Conservation (phyloP, 2,113 vertebrate species). For the Baryphthengus martii region DNA sequence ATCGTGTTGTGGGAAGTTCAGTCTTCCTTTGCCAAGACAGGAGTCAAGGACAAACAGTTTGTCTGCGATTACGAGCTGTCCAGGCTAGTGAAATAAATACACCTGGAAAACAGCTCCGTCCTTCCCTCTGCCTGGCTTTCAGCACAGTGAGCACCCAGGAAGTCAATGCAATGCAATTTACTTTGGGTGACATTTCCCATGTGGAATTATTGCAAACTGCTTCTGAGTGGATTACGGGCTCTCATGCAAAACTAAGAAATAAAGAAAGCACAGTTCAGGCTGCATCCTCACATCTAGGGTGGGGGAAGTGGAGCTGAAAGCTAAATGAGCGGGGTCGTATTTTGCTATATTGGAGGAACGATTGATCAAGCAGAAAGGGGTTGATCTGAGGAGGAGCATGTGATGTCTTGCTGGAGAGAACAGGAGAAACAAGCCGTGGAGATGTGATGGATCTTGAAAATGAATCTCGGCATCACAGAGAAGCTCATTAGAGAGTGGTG, state of each 20-base stretch:
- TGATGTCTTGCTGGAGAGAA: not conserved
- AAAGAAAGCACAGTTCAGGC: not conserved
- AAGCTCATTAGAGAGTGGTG: not conserved
- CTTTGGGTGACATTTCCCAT: not conserved
- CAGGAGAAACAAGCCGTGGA: not conserved
- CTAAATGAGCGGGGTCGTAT: accelerated
- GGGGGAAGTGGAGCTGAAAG: not conserved
- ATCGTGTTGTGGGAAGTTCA: conserved; percentile 47
- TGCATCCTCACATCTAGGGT: not conserved
- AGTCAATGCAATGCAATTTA: accelerated
- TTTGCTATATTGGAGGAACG: not conserved
- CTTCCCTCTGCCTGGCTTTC: not conserved
- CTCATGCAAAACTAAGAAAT: not conserved
- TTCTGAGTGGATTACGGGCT: not conserved
- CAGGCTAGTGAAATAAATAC: conserved; percentile 46
- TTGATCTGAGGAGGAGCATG: not conserved
- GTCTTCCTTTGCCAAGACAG: conserved; percentile 37
- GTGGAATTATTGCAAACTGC: not conserved
- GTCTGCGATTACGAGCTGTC: conserved; percentile 59
- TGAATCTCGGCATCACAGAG: not conserved
- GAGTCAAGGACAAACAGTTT: conserved; percentile 62
- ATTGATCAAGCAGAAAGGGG: not conserved
- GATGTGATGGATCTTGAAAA: not conserved
- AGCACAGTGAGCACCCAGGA: not conserved
- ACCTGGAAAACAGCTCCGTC: not conserved